A percentile compares a stretch with the other conserved stretches of the same genome.
Conservation (phyloP, 2,888 invertebrate genomes). For the Quadriops clusia region DNA sequence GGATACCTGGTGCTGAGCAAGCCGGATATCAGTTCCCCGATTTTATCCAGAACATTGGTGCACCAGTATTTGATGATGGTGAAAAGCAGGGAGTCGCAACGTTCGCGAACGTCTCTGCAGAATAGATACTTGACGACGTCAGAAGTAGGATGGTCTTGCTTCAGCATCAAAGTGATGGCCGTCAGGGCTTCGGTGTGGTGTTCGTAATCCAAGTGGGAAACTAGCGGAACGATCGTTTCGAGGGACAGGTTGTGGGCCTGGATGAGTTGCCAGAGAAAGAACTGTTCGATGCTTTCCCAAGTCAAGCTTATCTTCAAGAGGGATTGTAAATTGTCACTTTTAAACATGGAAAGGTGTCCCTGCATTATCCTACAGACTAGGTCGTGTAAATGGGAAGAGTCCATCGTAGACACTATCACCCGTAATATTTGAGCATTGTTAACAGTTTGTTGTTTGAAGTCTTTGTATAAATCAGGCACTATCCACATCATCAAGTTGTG, state of each 20-base stretch:
- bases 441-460: slow-evolving; percentile 75
- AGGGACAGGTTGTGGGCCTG: slow-evolving; percentile 88
- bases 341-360: slow-evolving; percentile 74
- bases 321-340: slow-evolving; percentile 61
- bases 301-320: slow-evolving; percentile 72
- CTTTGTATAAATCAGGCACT: slow-evolving; percentile 83
- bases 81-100: slow-evolving; percentile 77
- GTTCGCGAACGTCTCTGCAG: slow-evolving; percentile 48
- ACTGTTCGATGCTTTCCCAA: slow-evolving; percentile 97
- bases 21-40: slow-evolving; percentile 68
- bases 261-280: slow-evolving; percentile 93
- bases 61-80: slow-evolving; percentile 91
- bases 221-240: slow-evolving; percentile 72
- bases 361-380: slow-evolving; percentile 84
- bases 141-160: slow-evolving; percentile 80
- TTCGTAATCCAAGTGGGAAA: slow-evolving; percentile 67
- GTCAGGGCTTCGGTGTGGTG: slow-evolving; percentile 89
- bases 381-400: slow-evolving; percentile 81
- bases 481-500: slow-evolving; percentile 82
- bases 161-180: slow-evolving; percentile 78
- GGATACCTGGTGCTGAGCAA: slow-evolving; percentile 73
- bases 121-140: slow-evolving; percentile 78
- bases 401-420: slow-evolving; percentile 81
- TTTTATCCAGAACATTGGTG: slow-evolving; percentile 72
- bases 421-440: slow-evolving; percentile 82